These are phyloP conservation scores for Glossophaga mutica DNA, from an alignment of 2,797 vertebrate genomes.

Conservation along the genomic window DNA sequence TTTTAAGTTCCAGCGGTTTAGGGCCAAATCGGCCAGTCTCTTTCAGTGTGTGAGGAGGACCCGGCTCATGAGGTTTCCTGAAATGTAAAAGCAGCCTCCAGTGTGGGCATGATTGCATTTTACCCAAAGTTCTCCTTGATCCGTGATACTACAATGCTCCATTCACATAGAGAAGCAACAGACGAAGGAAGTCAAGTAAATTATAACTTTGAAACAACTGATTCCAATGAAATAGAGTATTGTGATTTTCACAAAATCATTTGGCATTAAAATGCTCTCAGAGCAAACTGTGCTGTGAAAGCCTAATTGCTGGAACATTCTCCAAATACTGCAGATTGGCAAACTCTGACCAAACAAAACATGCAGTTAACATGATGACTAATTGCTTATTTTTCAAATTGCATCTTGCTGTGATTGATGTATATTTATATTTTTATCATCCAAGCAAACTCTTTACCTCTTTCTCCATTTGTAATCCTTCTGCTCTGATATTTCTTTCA, in stretches of 20 bases:
- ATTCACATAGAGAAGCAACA: not conserved
- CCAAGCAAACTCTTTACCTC: slow-evolving; percentile 83
- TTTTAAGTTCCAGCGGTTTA: not conserved
- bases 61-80: not conserved
- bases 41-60: not conserved
- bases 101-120: not conserved
- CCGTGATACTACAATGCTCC: not conserved
- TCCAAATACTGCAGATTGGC: not conserved
- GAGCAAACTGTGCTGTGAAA: not conserved
- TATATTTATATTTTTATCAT: not conserved
- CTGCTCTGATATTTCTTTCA: slow-evolving; percentile 93
- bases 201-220: not conserved
- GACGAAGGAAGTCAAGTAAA: not conserved
- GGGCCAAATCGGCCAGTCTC: not conserved
- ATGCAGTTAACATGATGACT: not conserved
- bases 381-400: not conserved
- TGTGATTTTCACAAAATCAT: not conserved
- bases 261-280: not conserved
- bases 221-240: not conserved
- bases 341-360: slow-evolving; percentile 16
- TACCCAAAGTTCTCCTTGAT: not conserved
- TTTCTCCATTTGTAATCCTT: slow-evolving; percentile 94
- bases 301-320: not conserved
- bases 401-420: not conserved
- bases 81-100: not conserved